Base-by-base conservation (phyloP, 1,140 invertebrate species). In the Micrasema minimum region DNA sequence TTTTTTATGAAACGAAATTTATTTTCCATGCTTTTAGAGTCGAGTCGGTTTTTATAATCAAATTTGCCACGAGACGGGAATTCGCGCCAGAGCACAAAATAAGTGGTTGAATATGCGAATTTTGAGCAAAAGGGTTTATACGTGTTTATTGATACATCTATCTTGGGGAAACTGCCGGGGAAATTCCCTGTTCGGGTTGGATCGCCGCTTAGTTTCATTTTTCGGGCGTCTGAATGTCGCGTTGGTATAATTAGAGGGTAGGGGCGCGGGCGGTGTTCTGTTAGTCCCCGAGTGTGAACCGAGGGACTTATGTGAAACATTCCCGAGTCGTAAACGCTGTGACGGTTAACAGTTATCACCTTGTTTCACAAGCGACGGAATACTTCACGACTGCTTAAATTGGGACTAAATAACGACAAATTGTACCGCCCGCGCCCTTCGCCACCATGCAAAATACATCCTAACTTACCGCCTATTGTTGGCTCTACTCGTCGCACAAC, bases 341-440 rank as follows among this genome's bases (percentile, higher is more conserved):
- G 43, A 65, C 61, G 61, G 43, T 26, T 48, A 48, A 48, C 61
- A 65, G 61, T 65, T 48, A 65, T 65, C 61, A 48, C 61, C 61
- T 23, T 61, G 61, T 65, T 48, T n/a, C 61, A 22, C 57, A 20
- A 48, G 23, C 41, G 43, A 43, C 43, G 61, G n/a, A 46, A 65
- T 48, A 65, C n/a, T 65, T 20, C 12, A n/a, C 61, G n/a, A 48
- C 61, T 48, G 41, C 31, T 41, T 65, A 65, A 65, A 65, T 65
- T 65, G 61, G 46, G 57, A 43, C 61, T 65, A 65, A 65, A 65
- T 65, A 65, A 65, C 61, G 45, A 31, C 61, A 31, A 65, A 65
- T 46, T 65, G 61, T 65, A 48, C 23, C 45, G n/a, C 61, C 41
- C 43, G n/a, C n/a, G n/a, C n/a, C n/a, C n/a, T n/a, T n/a, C n/a